Evolutionary conservation across 1,140 invertebrate genomes (phyloP).

Genomic region (Acromyrmex charruanus): DNA sequence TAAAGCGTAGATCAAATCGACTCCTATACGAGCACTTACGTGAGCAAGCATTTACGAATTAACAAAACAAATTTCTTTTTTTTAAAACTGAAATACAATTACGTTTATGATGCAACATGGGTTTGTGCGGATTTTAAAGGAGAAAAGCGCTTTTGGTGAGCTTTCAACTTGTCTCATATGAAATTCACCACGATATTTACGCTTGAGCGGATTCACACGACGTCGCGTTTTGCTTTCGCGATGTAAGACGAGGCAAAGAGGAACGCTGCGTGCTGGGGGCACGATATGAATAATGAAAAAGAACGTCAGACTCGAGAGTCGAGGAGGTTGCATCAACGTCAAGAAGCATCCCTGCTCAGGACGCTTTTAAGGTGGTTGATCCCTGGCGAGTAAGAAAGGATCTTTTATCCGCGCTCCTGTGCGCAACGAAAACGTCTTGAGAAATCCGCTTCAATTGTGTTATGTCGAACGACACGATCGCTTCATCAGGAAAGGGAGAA

Average conservation of each 20-base stretch:
- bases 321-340: slow-evolving; percentile 59
- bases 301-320: slow-evolving; percentile 32
- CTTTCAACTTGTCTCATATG: slow-evolving; percentile 38
- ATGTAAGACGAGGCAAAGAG: background rate
- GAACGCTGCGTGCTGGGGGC: background rate
- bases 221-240: slow-evolving; percentile 53
- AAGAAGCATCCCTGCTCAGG: slow-evolving; percentile 34
- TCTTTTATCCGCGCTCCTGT: slow-evolving; percentile 1
- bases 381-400: background rate
- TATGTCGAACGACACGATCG: background rate
- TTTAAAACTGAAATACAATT: background rate
- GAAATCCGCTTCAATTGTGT: background rate
- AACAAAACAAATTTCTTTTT: background rate
- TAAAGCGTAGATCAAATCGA: too few relatives aligned
- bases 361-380: slow-evolving; percentile 32
- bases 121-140: background rate
- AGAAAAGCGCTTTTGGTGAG: slow-evolving; percentile 6
- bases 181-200: slow-evolving; percentile 64
- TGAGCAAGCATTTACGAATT: too few relatives aligned
- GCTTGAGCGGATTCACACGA: slow-evolving; percentile 6
- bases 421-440: slow-evolving; percentile 12
- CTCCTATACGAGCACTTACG: too few relatives aligned
- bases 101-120: background rate
- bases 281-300: slow-evolving; percentile 72
- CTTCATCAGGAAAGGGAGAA: background rate